A percentile compares a stretch with the other conserved stretches of the same genome.
phyloP scores from a whole-genome alignment of 2,888 invertebrate species.

The Hirtodrosophila alboralis region DNA sequence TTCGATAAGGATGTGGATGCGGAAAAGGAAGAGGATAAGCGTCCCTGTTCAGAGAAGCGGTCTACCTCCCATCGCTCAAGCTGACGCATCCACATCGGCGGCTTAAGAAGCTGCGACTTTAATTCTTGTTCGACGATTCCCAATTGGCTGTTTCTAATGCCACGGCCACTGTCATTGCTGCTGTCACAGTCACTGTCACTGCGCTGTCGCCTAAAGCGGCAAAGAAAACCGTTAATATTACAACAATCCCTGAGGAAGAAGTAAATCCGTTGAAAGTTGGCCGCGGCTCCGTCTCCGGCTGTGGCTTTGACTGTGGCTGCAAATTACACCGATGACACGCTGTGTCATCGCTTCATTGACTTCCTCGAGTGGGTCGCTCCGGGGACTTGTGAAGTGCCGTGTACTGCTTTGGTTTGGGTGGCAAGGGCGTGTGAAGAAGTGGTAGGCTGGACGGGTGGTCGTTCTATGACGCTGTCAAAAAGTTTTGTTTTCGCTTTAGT shows the following conservation, averaged over 20 bases:
- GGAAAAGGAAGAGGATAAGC: conserved; percentile 11
- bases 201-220: conserved; percentile 58
- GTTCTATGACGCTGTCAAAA: conserved; percentile 33
- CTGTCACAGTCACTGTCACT: conserved; percentile 28
- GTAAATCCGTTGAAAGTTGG: conserved; percentile 55
- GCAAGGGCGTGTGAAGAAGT: not conserved
- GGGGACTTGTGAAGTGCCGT: conserved; percentile 1
- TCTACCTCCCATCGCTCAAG: conserved; percentile 4
- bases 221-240: conserved; percentile 66
- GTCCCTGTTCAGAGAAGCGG: conserved; percentile 12
- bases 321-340: conserved; percentile 78
- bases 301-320: conserved; percentile 50
- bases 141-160: conserved; percentile 57
- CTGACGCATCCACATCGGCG: conserved; percentile 9
- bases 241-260: conserved; percentile 55
- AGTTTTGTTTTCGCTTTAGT: conserved; percentile 20
- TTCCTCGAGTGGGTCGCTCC: conserved; percentile 34
- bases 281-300: conserved; percentile 19
- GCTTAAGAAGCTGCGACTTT: conserved; percentile 24
- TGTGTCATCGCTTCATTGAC: conserved; percentile 75
- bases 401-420: conserved; percentile 1
- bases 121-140: conserved; percentile 40
- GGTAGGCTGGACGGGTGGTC: not conserved
- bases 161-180: conserved; percentile 3
- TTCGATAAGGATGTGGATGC: conserved; percentile 45